These are phyloP conservation scores for Actinia tenebrosa DNA, from an alignment of 64 coral and sea anemone species.

Conservation along the genomic window DNA sequence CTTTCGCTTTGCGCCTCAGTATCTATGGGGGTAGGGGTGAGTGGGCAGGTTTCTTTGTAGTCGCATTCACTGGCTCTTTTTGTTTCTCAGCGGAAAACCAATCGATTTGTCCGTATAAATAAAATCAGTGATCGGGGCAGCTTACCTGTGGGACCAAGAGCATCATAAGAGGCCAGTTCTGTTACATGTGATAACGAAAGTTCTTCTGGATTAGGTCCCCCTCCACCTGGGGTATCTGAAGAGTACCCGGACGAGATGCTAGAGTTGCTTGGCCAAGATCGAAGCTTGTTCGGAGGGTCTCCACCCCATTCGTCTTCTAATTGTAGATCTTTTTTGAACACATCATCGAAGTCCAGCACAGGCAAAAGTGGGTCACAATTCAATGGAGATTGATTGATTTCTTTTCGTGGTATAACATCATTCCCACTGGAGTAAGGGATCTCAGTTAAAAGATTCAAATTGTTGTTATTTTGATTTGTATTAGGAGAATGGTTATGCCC, in stretches of 20 bases:
- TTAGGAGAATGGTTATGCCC: too few species aligned
- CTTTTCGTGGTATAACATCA: neutral
- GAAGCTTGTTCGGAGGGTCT: neutral
- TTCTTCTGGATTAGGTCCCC: neutral
- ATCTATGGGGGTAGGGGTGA: too few species aligned
- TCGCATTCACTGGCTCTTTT: too few species aligned
- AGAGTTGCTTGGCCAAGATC: slow-evolving; percentile 40
- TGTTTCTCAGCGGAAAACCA: too few species aligned
- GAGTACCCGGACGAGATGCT: slow-evolving; percentile 45
- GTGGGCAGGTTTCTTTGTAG: too few species aligned
- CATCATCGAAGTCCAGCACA: neutral
- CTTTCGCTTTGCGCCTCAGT: too few species aligned
- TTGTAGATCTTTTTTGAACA: neutral
- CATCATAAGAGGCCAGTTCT: slow-evolving; percentile 11
- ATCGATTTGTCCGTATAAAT: too few species aligned
- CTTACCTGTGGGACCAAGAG: slow-evolving; percentile 45
- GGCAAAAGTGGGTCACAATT: too few species aligned
- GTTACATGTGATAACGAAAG: neutral
- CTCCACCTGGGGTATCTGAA: slow-evolving; percentile 7
- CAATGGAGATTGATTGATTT: too few species aligned
- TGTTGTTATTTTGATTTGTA: neutral
- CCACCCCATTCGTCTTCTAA: neutral
- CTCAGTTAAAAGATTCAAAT: neutral
- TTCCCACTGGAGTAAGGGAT: neutral
- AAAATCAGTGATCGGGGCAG: too few species aligned